Evolutionary conservation across 2,888 invertebrate species (phyloP).

Genomic region (Drosophila pegasa): DNA sequence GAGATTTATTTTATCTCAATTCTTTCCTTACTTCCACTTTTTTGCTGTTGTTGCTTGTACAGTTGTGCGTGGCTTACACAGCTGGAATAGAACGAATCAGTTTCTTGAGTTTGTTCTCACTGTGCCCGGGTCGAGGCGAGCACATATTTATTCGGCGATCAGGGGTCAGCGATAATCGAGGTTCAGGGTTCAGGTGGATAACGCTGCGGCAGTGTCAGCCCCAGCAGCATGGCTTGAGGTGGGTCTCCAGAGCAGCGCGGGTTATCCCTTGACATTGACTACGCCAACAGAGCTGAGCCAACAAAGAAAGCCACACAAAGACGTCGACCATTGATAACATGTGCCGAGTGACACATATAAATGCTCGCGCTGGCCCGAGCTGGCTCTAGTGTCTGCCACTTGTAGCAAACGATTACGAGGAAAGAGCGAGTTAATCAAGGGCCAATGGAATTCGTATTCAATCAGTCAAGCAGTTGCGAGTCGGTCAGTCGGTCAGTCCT

Average conservation of each 20-base stretch:
- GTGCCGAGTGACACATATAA: neutral
- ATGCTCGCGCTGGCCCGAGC: too few relatives aligned
- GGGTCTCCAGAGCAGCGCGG: neutral
- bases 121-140: slow-evolving; percentile 1
- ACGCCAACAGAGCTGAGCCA: neutral
- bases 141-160: slow-evolving; percentile 27
- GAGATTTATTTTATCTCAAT: slow-evolving; percentile 25
- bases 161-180: slow-evolving; percentile 25
- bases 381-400: too few relatives aligned
- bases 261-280: slow-evolving; percentile 7
- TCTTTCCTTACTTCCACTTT: neutral
- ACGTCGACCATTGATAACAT: slow-evolving; percentile 4
- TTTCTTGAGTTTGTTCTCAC: neutral
- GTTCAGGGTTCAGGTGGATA: slow-evolving; percentile 31
- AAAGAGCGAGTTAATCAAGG: neutral
- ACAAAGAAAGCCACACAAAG: neutral
- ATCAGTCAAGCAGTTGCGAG: neutral
- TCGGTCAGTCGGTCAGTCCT: neutral
- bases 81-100: slow-evolving; percentile 8
- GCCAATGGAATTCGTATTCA: neutral
- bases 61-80: slow-evolving; percentile 35
- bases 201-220: slow-evolving; percentile 35
- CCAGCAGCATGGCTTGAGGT: neutral
- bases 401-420: neutral
- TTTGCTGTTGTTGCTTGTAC: slow-evolving; percentile 24